Conservation (phyloP, 1,140 invertebrate species). For the Drosophila orosa region DNA sequence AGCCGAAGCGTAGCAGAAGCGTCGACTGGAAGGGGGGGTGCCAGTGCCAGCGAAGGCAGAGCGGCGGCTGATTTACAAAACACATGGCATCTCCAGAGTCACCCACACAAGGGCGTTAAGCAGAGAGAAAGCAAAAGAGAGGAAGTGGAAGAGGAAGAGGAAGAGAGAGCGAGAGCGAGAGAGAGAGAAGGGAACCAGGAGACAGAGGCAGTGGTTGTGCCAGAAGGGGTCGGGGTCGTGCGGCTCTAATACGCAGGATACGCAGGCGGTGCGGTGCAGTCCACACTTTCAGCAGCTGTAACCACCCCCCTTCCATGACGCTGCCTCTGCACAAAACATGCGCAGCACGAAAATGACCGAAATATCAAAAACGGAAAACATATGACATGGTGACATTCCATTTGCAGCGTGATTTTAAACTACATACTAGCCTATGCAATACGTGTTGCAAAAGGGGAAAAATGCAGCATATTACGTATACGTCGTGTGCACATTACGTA, state of each 20-base stretch:
- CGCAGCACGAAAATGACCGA: slow-evolving; percentile 27
- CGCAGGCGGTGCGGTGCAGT: slow-evolving; percentile 18
- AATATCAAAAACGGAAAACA: slow-evolving; percentile 28
- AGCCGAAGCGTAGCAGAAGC: background rate
- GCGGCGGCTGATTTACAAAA: slow-evolving; percentile 26
- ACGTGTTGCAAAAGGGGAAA: background rate
- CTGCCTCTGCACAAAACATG: slow-evolving; percentile 37
- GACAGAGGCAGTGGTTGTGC: background rate
- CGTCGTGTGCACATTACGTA: too few relatives aligned
- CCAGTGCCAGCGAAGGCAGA: background rate
- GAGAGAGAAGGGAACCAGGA: slow-evolving; percentile 1
- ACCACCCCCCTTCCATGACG: background rate
- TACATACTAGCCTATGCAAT: background rate
- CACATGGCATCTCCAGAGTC: slow-evolving; percentile 31
- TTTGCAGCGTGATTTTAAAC: slow-evolving; percentile 17
- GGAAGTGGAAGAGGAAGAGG: background rate
- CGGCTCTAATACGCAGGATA: slow-evolving; percentile 15
- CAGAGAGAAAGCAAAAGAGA: background rate
- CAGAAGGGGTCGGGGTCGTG: background rate
- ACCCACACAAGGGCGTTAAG: slow-evolving; percentile 26
- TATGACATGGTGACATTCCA: slow-evolving; percentile 34
- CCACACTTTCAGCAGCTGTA: slow-evolving; percentile 23
- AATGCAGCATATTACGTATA: background rate
- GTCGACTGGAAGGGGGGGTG: background rate
- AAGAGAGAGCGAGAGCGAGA: background rate